Evolutionary conservation across 2,888 invertebrate species (phyloP).

Genomic region (Lordiphosa fenestrarum): DNA sequence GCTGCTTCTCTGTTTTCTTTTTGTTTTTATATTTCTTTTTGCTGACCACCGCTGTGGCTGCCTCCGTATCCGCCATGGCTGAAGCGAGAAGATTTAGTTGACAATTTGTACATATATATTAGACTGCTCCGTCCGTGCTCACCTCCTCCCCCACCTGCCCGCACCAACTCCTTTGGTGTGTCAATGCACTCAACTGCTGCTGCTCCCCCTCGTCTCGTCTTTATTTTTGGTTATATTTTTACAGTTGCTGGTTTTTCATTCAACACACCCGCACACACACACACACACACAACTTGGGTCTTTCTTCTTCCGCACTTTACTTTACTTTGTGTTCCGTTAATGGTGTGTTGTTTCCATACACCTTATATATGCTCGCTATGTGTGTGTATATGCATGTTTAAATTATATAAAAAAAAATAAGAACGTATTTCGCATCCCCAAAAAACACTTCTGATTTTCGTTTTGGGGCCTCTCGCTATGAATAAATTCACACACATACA

Average conservation of each 20-base stretch:
- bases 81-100: background rate
- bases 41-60: constrained; percentile 40
- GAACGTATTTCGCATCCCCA: constrained; percentile 22
- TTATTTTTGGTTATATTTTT: constrained; percentile 71
- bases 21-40: constrained; percentile 59
- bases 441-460: constrained; percentile 27
- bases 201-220: constrained; percentile 19
- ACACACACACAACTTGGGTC: constrained; percentile 18
- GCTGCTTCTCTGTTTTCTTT: constrained; percentile 39
- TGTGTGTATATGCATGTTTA: constrained; percentile 20
- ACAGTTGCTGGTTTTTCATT: constrained; percentile 67
- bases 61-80: constrained; percentile 58
- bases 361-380: constrained; percentile 7
- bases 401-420: constrained; percentile 30
- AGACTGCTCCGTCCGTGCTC: constrained; percentile 5
- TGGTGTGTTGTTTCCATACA: constrained; percentile 10
- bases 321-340: constrained; percentile 37
- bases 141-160: constrained; percentile 37
- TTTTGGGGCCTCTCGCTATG: constrained; percentile 37
- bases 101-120: background rate
- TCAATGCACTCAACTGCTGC: constrained; percentile 31
- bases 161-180: constrained; percentile 22
- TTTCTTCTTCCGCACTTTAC: constrained; percentile 41
- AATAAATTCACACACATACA: constrained; percentile 49
- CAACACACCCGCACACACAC: constrained; percentile 48